Base-by-base conservation (phyloP, 2,797 vertebrate genomes). In the Astyanax mexicanus region DNA sequence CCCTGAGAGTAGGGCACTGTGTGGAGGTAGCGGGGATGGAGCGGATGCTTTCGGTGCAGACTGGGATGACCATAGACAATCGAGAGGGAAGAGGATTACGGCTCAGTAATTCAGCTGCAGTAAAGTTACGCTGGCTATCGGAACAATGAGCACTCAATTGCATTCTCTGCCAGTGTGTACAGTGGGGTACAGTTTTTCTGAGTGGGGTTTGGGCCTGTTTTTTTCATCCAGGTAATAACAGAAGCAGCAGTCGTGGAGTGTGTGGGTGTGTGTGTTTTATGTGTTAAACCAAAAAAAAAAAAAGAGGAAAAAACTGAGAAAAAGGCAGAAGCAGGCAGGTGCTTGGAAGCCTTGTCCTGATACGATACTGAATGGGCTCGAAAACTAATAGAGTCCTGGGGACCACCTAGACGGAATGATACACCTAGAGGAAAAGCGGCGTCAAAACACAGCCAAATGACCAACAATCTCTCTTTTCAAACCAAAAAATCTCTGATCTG, bases 381-480 rank as follows among this genome's bases (percentile, higher is more conserved):
- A 75, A 80, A 83, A 78, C 74, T 61, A 78, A 68, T 54, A 55
- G 57, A 64, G 45, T 58, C 71, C 65, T 49, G 37, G 64, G 32
- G 67, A 69, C 25, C 47, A 62, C 67, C 57, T 68, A 27, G 29
- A 68, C 61, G 51, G 52, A 70, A 80, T 79, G 57, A 62, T 75
- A 79, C 55, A 77, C 85, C 87, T 86, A 69, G 68, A 85, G 88
- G 81, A 78, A 87, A 49, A 29, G 62, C 64, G 79, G 69, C 38
- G 84, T 81, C 85, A 85, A 66, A 88, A 90, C 72, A 57, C 72
- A 27, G 71, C 71, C 73, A 87, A 89, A 88, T 91, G 90, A 91
- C 89, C 85, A 83, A 80, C 82, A 79, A 87, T 82, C 81, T 83
- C 5, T 52, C 61, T 82, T 74, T 80, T 80, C 61, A 87, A 92